phyloP scores from a whole-genome alignment of 2,113 vertebrate genomes.

The Pica pica region DNA sequence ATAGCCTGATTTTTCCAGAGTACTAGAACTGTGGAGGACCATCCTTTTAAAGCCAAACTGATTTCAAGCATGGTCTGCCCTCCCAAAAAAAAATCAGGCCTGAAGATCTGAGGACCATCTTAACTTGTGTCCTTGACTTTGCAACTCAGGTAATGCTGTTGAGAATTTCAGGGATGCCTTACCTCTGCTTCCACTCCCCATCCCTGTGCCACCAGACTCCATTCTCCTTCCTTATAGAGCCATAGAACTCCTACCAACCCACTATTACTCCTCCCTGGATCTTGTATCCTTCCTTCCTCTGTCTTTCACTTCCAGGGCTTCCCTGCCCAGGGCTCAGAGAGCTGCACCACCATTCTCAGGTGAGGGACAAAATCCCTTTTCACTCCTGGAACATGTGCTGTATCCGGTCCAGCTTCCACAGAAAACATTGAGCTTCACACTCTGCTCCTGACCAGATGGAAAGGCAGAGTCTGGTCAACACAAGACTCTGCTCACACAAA shows the following conservation, averaged over 20 bases:
- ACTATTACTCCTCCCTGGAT: not conserved
- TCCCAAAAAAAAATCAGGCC: not conserved
- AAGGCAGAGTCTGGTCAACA: not conserved
- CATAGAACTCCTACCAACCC: not conserved
- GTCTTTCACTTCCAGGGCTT: not conserved
- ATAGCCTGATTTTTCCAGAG: constrained; percentile 23
- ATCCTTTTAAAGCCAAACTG: not conserved
- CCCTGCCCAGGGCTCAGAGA: not conserved
- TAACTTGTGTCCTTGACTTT: not conserved
- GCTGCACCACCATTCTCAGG: not conserved
- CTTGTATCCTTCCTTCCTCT: not conserved
- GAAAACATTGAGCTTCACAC: not conserved
- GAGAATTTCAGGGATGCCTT: not conserved
- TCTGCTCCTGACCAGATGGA: not conserved
- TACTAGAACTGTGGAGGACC: not conserved
- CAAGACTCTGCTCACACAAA: not conserved
- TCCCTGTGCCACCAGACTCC: not conserved
- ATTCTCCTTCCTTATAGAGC: not conserved
- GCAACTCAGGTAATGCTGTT: not conserved
- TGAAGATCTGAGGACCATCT: not conserved
- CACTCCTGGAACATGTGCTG: not conserved
- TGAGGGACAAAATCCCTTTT: not conserved
- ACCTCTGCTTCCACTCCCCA: not conserved
- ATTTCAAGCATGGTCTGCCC: not conserved
- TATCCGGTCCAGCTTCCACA: not conserved